These are phyloP conservation scores for rabbit (Oryctolagus cuniculus) DNA, from an alignment of 2,113 vertebrate genomes.

Conservation along the genomic window DNA sequence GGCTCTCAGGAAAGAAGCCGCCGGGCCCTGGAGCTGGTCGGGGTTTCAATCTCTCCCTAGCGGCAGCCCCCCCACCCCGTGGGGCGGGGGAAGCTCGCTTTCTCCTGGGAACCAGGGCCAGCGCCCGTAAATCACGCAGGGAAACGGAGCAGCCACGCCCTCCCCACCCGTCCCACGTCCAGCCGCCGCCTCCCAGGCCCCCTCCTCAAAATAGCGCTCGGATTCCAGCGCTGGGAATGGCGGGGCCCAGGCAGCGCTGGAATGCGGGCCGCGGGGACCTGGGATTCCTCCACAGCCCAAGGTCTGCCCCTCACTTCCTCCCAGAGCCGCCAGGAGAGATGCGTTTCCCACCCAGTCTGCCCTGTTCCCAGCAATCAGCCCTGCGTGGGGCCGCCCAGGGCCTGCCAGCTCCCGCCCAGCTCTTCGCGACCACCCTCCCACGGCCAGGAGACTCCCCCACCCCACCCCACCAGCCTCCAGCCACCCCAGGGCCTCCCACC, in stretches of 20 bases:
- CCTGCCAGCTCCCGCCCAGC: neutral
- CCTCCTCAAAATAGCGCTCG: neutral
- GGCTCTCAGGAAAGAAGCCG: neutral
- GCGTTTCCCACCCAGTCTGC: neutral
- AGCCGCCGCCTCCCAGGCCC: neutral
- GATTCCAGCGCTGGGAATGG: conserved; percentile 65
- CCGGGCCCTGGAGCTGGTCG: neutral
- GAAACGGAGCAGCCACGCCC: neutral
- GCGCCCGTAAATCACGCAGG: conserved; percentile 61
- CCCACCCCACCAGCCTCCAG: too few relatives aligned
- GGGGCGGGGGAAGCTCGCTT: neutral
- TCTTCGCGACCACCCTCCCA: neutral
- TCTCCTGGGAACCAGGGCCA: conserved; percentile 51
- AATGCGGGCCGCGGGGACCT: neutral
- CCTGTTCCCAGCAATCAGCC: neutral
- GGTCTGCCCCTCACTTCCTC: neutral
- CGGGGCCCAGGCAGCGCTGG: conserved; percentile 21
- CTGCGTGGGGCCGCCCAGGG: neutral
- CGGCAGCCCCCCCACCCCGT: too few relatives aligned
- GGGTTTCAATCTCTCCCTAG: neutral
- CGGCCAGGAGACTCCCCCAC: neutral
- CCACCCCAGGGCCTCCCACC: neutral
- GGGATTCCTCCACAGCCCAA: neutral
- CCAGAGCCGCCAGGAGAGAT: neutral
- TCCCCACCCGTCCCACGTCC: neutral